Conservation (phyloP, 2,888 invertebrate genomes). For the Hyppa rectilinea region DNA sequence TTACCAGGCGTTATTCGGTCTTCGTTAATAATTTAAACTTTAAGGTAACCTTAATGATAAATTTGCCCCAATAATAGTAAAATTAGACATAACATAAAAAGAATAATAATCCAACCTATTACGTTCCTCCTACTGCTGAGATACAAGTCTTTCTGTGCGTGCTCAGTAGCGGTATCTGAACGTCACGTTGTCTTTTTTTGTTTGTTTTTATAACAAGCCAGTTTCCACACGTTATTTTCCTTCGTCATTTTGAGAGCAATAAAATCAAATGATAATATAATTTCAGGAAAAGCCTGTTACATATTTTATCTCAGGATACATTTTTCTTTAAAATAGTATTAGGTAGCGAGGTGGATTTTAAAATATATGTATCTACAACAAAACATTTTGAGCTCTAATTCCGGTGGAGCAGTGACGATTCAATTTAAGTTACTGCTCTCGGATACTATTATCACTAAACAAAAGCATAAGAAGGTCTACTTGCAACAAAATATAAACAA, state of each 20-base stretch:
- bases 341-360: neutral
- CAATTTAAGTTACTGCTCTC: conserved; percentile 31
- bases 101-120: neutral
- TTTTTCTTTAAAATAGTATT: neutral
- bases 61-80: neutral
- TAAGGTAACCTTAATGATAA: neutral
- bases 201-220: too few species aligned
- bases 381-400: conserved; percentile 14
- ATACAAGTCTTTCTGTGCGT: neutral
- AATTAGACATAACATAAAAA: neutral
- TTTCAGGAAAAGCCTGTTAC: neutral
- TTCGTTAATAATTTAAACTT: neutral
- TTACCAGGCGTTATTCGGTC: neutral
- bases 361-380: neutral
- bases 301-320: neutral
- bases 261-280: neutral
- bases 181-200: neutral
- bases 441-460: neutral
- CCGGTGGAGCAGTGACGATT: conserved; percentile 24
- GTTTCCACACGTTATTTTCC: too few species aligned
- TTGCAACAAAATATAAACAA: neutral
- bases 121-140: neutral
- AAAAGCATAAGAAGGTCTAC: neutral
- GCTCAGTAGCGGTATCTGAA: too few species aligned
- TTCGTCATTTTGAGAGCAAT: neutral